Conservation (phyloP, 2,113 vertebrate genomes). For the Pan troglodytes region NHGRI_mPanTro3-v2.1_pri NC_072402.2:178371501-178372000, state of each 20-base stretch:
- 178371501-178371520: not conserved
- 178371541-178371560: not conserved
- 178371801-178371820: not conserved
- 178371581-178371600: not conserved
- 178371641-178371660: no score
- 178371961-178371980: not conserved
- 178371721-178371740: not conserved
- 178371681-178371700: not conserved
- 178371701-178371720: not conserved
- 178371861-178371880: not conserved
- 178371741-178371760: not conserved
- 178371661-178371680: not conserved
- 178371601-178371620: not conserved
- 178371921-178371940: not conserved
- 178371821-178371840: not conserved
- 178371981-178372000: not conserved
- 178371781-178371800: not conserved
- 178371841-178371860: not conserved
- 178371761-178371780: not conserved
- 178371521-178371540: not conserved
- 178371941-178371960: not conserved
- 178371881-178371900: not conserved
- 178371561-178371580: not conserved
- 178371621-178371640: not conserved
- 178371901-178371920: not conserved